Percentiles rank a stretch among this genome's conserved stretches.
Conservation (phyloP, 2,888 invertebrate species). For the Cheilosia scutellata region DNA sequence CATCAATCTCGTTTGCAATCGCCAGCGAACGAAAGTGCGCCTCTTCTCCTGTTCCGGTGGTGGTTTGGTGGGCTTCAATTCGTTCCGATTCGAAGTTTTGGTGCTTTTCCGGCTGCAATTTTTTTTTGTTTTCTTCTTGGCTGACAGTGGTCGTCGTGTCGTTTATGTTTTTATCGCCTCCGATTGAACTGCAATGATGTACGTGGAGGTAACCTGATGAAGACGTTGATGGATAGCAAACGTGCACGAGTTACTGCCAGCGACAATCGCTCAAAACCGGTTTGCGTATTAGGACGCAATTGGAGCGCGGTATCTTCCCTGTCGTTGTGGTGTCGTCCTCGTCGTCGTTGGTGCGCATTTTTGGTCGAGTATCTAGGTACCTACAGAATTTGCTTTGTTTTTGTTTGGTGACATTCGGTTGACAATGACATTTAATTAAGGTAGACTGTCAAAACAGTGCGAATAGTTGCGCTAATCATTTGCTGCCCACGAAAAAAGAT, state of each 20-base stretch:
- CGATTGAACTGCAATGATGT: conserved; percentile 70
- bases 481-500: neutral
- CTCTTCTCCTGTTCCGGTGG: conserved; percentile 71
- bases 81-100: conserved; percentile 70
- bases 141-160: conserved; percentile 68
- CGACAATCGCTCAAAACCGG: conserved; percentile 78
- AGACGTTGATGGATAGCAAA: conserved; percentile 74
- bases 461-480: conserved; percentile 33
- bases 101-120: conserved; percentile 56
- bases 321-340: conserved; percentile 16
- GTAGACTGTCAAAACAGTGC: conserved; percentile 36
- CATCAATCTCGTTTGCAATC: conserved; percentile 58
- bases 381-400: neutral
- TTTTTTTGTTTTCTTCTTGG: conserved; percentile 21
- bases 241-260: conserved; percentile 67
- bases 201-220: conserved; percentile 64
- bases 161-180: conserved; percentile 67
- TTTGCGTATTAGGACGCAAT: conserved; percentile 77
- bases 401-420: conserved; percentile 41
- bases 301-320: conserved; percentile 49
- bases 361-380: neutral
- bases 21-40: conserved; percentile 65
- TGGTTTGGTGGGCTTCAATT: conserved; percentile 61
- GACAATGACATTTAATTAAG: conserved; percentile 43
- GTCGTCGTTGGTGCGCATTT: conserved; percentile 1